phyloP scores from a whole-genome alignment of 1,140 invertebrate genomes.

The Drosophila subpulchrella region DNA sequence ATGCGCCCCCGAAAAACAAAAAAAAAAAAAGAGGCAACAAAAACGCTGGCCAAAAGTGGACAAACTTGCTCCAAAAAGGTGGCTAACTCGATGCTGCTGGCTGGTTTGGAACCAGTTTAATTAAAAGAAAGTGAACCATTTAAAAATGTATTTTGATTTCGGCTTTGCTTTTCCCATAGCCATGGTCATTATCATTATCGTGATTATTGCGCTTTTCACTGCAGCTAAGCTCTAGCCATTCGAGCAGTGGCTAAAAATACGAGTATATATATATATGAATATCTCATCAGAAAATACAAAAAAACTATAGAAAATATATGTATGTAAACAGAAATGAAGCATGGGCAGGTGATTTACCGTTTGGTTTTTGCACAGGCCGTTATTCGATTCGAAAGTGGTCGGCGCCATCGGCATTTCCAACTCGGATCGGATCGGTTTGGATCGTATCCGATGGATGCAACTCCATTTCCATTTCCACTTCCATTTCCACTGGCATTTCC shows the following conservation, averaged over 20 bases:
- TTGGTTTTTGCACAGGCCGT: conserved; percentile 41
- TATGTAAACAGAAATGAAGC: conserved; percentile 25
- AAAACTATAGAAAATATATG: conserved; percentile 6
- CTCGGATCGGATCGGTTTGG: conserved; percentile 4
- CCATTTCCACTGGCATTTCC: conserved; percentile 22
- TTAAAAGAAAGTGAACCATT: conserved; percentile 81
- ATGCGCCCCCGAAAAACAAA: conserved; percentile 14
- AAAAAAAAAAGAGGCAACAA: background rate
- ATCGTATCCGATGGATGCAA: conserved; percentile 1
- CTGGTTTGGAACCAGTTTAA: conserved; percentile 70
- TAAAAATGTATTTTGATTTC: conserved; percentile 58
- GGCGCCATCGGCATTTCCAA: conserved; percentile 25
- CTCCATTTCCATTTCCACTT: conserved; percentile 13
- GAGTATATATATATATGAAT: background rate
- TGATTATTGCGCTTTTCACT: conserved; percentile 54
- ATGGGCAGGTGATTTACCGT: conserved; percentile 72
- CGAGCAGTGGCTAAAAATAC: conserved; percentile 39
- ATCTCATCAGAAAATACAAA: conserved; percentile 13
- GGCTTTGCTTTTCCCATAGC: conserved; percentile 31
- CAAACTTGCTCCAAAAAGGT: conserved; percentile 45
- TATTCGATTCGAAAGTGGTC: conserved; percentile 73
- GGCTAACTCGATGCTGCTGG: conserved; percentile 28
- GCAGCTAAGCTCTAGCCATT: background rate
- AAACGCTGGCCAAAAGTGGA: conserved; percentile 32
- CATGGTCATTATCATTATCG: conserved; percentile 57